Conservation (phyloP, 2,797 vertebrate species). For the Calcarius lapponicus region DNA sequence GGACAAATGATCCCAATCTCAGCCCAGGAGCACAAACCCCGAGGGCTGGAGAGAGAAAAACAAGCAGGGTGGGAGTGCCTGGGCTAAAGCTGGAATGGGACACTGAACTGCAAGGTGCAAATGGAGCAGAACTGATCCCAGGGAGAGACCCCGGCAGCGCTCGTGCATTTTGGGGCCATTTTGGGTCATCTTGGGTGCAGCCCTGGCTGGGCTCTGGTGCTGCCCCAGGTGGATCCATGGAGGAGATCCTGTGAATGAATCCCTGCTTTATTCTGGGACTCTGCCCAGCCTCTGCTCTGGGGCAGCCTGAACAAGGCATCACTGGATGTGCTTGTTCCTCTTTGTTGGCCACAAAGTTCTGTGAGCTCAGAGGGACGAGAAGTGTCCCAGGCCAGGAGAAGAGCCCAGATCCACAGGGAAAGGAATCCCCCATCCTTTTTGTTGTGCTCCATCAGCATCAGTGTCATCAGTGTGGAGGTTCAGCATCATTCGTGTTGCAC, state of each 20-base stretch:
- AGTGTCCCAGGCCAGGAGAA: background rate
- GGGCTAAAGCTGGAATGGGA: too few species aligned
- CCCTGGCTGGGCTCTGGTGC: too few species aligned
- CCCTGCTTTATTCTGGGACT: background rate
- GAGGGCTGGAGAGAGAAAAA: too few species aligned
- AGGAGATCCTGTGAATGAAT: background rate
- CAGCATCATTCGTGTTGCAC: fast-evolving
- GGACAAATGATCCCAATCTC: background rate
- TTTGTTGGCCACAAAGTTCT: fast-evolving
- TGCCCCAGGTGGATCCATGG: background rate
- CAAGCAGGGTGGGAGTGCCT: too few species aligned
- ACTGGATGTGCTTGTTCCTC: fast-evolving
- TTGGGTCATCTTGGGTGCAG: too few species aligned
- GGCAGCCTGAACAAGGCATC: background rate
- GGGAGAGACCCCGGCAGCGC: too few species aligned
- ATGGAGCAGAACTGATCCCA: too few species aligned
- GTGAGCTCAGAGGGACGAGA: fast-evolving
- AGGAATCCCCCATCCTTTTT: background rate
- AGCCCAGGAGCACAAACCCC: background rate
- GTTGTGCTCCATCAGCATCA: background rate
- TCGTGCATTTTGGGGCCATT: too few species aligned
- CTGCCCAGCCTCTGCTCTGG: background rate
- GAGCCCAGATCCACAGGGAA: fast-evolving
- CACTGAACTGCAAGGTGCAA: too few species aligned
- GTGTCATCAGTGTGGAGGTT: fast-evolving